A percentile compares a stretch with the other conserved stretches of the same genome.
Conservation (phyloP, 2,797 vertebrate species). For the Artibeus lituratus region DNA sequence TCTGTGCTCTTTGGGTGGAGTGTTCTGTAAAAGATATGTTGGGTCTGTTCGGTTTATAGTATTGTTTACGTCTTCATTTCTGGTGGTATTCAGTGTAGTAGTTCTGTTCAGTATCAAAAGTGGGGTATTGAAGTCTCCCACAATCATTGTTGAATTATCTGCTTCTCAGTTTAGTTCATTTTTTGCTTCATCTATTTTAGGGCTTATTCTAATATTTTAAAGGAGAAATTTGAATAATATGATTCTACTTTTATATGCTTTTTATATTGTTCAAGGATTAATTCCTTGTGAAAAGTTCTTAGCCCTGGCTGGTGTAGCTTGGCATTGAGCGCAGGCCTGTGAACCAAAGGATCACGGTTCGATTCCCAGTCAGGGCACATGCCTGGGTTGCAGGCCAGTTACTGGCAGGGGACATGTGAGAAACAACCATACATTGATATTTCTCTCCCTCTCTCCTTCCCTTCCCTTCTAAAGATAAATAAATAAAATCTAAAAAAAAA, state of each 20-base stretch:
- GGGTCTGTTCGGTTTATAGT: not conserved
- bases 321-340: no score
- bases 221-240: not conserved
- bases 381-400: no score
- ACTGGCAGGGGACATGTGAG: no score
- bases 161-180: not conserved
- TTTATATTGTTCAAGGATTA: not conserved
- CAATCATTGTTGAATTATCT: not conserved
- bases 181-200: not conserved
- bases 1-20: not conserved
- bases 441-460: no score
- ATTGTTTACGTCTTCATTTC: not conserved
- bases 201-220: not conserved
- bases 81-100: not conserved
- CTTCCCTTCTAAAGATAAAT: no score
- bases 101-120: not conserved
- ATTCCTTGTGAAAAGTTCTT: not conserved
- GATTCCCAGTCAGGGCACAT: no score
- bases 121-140: not conserved
- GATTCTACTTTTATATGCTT: not conserved
- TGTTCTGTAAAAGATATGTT: not conserved
- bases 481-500: no score
- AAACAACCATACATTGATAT: no score
- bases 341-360: no score
- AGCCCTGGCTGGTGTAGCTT: no score